Conservation (phyloP, 2,113 vertebrate species). For the Xenus cinereus region DNA sequence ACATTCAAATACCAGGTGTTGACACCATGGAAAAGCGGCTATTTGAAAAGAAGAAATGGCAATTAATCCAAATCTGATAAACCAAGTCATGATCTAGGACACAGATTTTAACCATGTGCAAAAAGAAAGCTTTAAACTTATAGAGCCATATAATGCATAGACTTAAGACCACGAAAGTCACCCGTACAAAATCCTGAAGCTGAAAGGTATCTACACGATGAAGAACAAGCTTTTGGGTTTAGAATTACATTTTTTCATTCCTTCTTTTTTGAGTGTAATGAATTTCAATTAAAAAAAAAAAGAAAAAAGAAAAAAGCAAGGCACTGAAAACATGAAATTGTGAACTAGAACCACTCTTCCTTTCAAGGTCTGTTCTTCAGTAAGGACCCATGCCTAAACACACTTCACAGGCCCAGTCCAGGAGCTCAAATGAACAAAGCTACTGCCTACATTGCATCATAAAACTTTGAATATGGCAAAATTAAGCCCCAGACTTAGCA, state of each 20-base stretch:
- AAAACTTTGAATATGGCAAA: not conserved
- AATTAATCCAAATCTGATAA: conserved; percentile 14
- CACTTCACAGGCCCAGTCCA: not conserved
- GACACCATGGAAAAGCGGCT: not conserved
- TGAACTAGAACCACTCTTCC: not conserved
- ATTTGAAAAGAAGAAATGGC: not conserved
- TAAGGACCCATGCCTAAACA: not conserved
- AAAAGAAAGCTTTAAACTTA: conserved; percentile 36
- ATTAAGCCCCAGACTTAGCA: not conserved
- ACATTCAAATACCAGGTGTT: not conserved
- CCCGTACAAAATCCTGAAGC: not conserved
- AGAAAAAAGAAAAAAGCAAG: not conserved
- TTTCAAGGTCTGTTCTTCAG: not conserved
- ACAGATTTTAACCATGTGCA: not conserved
- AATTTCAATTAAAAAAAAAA: not conserved
- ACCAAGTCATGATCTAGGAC: not conserved
- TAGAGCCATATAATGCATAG: not conserved
- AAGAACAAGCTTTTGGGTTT: not conserved
- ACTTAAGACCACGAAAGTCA: not conserved
- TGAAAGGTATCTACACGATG: not conserved
- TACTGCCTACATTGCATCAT: not conserved
- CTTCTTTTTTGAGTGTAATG: not conserved
- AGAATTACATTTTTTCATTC: not conserved
- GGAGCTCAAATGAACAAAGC: not conserved
- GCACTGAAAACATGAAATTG: not conserved